Evolutionary conservation across 1,140 invertebrate species (phyloP).

Genomic region (Ceratina japonica): DNA sequence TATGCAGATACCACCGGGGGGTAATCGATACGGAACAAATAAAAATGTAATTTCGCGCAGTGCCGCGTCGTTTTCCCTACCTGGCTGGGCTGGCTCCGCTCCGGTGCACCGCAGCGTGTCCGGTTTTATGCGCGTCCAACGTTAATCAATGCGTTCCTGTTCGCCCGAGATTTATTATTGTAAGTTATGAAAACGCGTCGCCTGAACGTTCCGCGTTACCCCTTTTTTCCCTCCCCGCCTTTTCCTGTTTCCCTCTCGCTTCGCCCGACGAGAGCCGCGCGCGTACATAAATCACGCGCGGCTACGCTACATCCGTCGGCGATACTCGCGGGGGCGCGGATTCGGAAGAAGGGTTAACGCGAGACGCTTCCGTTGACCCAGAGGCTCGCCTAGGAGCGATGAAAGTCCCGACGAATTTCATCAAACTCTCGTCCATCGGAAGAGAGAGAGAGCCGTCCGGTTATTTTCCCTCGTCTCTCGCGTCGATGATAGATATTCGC

Average conservation of each 20-base stretch:
- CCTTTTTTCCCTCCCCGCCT: constrained; percentile 23
- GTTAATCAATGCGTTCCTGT: constrained; percentile 18
- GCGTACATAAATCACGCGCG: too few species aligned
- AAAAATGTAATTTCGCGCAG: constrained; percentile 40
- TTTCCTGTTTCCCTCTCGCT: not conserved
- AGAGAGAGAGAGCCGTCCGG: too few species aligned
- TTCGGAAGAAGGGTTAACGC: too few species aligned
- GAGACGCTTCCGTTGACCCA: too few species aligned
- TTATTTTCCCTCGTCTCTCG: too few species aligned
- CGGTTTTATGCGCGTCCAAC: not conserved
- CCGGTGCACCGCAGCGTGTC: constrained; percentile 1
- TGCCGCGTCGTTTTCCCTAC: not conserved
- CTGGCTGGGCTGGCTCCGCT: not conserved
- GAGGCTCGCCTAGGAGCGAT: too few species aligned
- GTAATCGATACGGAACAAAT: constrained; percentile 40
- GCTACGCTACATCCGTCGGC: too few species aligned
- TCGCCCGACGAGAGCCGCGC: not conserved
- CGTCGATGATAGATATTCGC: too few species aligned
- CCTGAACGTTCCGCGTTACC: not conserved
- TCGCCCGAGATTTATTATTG: constrained; percentile 4
- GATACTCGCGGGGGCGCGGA: too few species aligned
- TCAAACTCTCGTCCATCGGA: too few species aligned
- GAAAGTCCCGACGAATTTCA: too few species aligned
- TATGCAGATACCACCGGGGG: constrained; percentile 28
- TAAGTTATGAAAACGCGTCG: not conserved